Conservation (phyloP, 1,140 invertebrate species). For the Euura lappo region DNA sequence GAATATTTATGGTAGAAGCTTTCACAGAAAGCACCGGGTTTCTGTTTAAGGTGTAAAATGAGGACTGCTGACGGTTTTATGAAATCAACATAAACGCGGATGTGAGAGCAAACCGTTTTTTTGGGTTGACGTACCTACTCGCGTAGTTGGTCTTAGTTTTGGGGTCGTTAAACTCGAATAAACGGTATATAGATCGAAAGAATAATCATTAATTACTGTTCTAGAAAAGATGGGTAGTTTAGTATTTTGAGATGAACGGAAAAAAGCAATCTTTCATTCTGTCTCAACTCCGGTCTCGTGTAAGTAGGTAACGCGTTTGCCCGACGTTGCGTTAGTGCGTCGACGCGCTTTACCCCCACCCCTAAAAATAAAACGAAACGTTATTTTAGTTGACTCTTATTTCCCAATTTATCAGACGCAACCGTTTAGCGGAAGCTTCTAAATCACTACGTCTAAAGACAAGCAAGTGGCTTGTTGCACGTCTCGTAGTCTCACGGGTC, state of each 20-base stretch:
- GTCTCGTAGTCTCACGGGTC: not conserved
- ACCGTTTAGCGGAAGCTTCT: conserved; percentile 6
- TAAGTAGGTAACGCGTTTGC: too few relatives aligned
- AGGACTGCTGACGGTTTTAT: conserved; percentile 3
- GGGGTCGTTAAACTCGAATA: conserved; percentile 2
- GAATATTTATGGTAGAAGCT: too few relatives aligned
- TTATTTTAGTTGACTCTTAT: conserved; percentile 4
- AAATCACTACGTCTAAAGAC: not conserved
- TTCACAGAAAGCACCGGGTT: not conserved
- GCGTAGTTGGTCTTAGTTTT: not conserved
- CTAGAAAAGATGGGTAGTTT: not conserved
- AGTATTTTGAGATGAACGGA: conserved; percentile 2
- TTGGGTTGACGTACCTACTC: not conserved
- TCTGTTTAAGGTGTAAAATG: conserved; percentile 1
- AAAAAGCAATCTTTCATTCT: not conserved
- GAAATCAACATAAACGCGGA: not conserved
- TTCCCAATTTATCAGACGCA: conserved; percentile 5
- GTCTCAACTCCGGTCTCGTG: not conserved
- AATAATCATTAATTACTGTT: not conserved
- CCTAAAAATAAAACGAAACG: conserved; percentile 5
- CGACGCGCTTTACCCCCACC: not conserved
- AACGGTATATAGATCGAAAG: conserved; percentile 2
- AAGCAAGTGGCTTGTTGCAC: conserved; percentile 5
- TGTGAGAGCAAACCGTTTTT: not conserved
- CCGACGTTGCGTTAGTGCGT: not conserved